Percentiles rank a stretch among this genome's conserved stretches.
Evolutionary conservation across 2,888 invertebrate genomes (phyloP).

Genomic region (Acleris emargana): DNA sequence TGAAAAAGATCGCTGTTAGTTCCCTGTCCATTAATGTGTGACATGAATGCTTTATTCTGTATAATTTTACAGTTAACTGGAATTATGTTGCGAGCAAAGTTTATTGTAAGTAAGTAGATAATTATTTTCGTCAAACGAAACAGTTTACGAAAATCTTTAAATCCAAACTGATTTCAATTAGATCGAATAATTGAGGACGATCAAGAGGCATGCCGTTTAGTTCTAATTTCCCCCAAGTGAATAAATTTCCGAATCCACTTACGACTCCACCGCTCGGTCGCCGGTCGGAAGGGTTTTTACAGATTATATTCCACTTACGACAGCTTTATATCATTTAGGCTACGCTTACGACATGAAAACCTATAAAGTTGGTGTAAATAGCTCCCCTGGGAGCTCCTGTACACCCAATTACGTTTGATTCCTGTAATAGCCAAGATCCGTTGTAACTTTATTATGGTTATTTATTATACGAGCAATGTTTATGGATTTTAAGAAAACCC

Average conservation of each 20-base stretch:
- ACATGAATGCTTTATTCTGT: neutral
- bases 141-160: neutral
- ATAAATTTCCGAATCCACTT: slow-evolving; percentile 26
- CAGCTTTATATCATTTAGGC: slow-evolving; percentile 21
- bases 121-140: neutral
- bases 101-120: neutral
- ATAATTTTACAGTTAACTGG: too few relatives aligned
- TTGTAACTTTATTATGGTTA: too few relatives aligned
- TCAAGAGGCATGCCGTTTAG: slow-evolving; percentile 15
- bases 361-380: slow-evolving; percentile 18
- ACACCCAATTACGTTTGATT: slow-evolving; percentile 18
- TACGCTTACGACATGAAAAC: slow-evolving; percentile 20
- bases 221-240: slow-evolving; percentile 27
- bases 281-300: slow-evolving; percentile 16
- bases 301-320: slow-evolving; percentile 27
- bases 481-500: too few relatives aligned
- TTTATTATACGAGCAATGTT: too few relatives aligned
- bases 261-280: slow-evolving; percentile 3
- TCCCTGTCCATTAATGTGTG: neutral
- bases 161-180: neutral
- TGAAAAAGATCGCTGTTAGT: slow-evolving; percentile 22
- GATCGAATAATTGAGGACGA: slow-evolving; percentile 1
- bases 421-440: too few relatives aligned
- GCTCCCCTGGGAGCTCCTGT: slow-evolving; percentile 18
- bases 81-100: too few relatives aligned